A percentile compares a stretch with the other conserved stretches of the same genome.
These are phyloP conservation scores for Peromyscus maniculatus DNA, from an alignment of 2,113 vertebrate genomes.

Conservation along the genomic window DNA sequence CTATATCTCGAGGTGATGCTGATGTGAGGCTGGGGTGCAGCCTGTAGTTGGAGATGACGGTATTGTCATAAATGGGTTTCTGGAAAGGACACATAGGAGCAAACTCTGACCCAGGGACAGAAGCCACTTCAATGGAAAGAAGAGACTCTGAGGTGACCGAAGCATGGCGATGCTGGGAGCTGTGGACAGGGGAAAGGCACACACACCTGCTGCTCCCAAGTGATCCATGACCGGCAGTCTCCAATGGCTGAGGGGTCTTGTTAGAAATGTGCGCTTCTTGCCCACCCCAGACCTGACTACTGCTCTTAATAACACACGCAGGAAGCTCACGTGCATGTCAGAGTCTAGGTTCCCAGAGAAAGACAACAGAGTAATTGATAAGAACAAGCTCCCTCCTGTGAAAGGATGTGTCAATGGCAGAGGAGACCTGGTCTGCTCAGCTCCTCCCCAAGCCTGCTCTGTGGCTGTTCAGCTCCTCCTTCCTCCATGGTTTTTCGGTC, in stretches of 20 bases:
- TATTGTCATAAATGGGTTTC: not conserved
- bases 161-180: not conserved
- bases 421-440: not conserved
- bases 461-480: not conserved
- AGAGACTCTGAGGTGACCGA: not conserved
- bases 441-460: not conserved
- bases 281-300: not conserved
- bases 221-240: too few species aligned
- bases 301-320: not conserved
- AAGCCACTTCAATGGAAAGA: not conserved
- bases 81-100: not conserved
- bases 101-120: not conserved
- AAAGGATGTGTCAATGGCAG: not conserved
- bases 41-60: not conserved
- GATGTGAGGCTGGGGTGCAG: not conserved
- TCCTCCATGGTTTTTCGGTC: not conserved
- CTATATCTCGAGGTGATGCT: not conserved
- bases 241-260: not conserved
- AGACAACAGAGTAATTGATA: not conserved
- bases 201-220: not conserved
- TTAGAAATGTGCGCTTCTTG: not conserved
- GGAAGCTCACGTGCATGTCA: not conserved
- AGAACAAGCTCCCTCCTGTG: not conserved
- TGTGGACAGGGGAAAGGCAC: not conserved
- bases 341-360: not conserved